Evolutionary conservation across 2,888 invertebrate species (phyloP), one percentile per base, ranked within the genome.

Genomic region (Pollenia labialis): DNA sequence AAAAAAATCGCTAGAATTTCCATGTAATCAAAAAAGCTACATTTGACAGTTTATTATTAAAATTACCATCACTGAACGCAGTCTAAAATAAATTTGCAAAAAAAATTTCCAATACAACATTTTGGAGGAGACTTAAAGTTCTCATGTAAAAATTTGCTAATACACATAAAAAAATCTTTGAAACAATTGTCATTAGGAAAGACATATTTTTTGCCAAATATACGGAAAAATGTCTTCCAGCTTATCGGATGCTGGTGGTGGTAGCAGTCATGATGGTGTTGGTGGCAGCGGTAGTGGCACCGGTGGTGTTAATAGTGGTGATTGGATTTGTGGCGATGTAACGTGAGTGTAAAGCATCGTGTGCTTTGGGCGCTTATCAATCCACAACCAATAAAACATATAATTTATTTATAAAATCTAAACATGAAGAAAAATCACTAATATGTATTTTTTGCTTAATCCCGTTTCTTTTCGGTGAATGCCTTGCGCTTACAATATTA

Each of bases 321-420:
- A 91, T 88, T 91, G 91, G 91, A 91, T 89, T 88, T 91, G 91
- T 89, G 90, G 90, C 88, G 91, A 91, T 90, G 89, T 89, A 90
- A 91, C 93, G 93, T 93, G 93, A 93, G 93, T 93, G 93, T 91
- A 85, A 80, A 85, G 84, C 84, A 85, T 69, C 91, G 81, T 76
- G 54, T 87, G 83, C 80, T 86, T 83, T 84, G 87, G 87, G 76
- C 84, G 91, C 91, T 90, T 90, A 88, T 88, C 88, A 86, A 86
- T 84, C 85, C 83, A 87, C 87, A 87, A 87, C 87, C 77, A 84
- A 81, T 79, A 79, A 71, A 77, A 48, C 74, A 84, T 81, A 68
- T 23, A 44, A 58, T 77, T 68, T 72, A 64, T 68, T 60, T 72
- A 14, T 64, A 83, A 76, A 77, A 23, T n/a, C 54, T 52, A 69